Evolutionary conservation across 2,113 vertebrate genomes (phyloP).

Genomic region (Rynchops niger): DNA sequence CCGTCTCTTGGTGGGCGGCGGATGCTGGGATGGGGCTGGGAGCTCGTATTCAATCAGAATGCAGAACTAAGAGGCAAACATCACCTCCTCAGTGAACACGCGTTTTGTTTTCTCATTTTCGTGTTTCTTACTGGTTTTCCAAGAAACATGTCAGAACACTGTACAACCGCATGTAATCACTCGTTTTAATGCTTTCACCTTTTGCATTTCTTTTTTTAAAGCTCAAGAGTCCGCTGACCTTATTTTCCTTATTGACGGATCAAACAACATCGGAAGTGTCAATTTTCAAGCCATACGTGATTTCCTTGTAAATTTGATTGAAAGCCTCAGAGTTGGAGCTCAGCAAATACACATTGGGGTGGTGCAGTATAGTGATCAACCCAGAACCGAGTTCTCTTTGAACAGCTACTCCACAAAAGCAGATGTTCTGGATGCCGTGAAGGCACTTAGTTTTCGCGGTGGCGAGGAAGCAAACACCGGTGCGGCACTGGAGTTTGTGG

Average conservation of each 20-base stretch:
- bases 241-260: conserved; percentile 99
- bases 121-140: conserved; percentile 86
- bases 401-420: conserved; percentile 85
- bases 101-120: conserved; percentile 71
- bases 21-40: not conserved
- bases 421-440: conserved; percentile 84
- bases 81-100: conserved; percentile 45
- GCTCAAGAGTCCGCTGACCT: conserved; percentile 96
- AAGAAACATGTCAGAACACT: conserved; percentile 80
- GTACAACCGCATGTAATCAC: conserved; percentile 83
- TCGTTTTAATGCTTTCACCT: conserved; percentile 91
- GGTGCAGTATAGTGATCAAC: conserved; percentile 85
- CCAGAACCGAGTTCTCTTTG: conserved; percentile 87
- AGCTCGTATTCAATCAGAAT: conserved; percentile 89
- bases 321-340: conserved; percentile 86
- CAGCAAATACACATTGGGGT: conserved; percentile 90
- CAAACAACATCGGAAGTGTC: conserved; percentile 92
- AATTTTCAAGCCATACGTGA: conserved; percentile 89
- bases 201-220: conserved; percentile 91
- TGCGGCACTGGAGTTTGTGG: conserved; percentile 87
- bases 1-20: not conserved
- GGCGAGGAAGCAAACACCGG: conserved; percentile 88
- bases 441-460: conserved; percentile 81
- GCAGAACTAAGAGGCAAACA: conserved; percentile 83
- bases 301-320: conserved; percentile 93